Conservation (phyloP, 2,113 vertebrate species). For the Corythornis madagascariensis region DNA sequence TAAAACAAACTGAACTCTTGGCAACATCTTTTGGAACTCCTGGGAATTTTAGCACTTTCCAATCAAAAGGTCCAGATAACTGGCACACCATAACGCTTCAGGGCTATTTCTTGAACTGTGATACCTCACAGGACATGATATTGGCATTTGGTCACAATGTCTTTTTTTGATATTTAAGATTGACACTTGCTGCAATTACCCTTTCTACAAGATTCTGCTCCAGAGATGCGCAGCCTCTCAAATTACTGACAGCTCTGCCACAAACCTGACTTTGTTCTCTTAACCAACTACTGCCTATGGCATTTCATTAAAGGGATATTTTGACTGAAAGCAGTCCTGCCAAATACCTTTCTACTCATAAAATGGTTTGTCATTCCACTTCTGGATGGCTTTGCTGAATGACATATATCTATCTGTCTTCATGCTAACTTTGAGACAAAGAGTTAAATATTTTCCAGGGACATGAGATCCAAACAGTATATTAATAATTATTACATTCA, state of each 20-base stretch:
- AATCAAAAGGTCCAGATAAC: constrained; percentile 54
- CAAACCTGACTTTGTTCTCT: constrained; percentile 77
- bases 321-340: constrained; percentile 64
- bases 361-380: constrained; percentile 53
- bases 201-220: constrained; percentile 68
- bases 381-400: constrained; percentile 34
- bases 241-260: constrained; percentile 69
- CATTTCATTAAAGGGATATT: constrained; percentile 71
- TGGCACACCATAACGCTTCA: constrained; percentile 32
- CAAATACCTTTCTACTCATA: constrained; percentile 65
- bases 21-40: constrained; percentile 21
- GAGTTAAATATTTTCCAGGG: neutral
- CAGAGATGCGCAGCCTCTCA: constrained; percentile 63
- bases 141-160: constrained; percentile 59
- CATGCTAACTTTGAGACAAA: constrained; percentile 16
- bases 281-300: constrained; percentile 67
- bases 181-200: constrained; percentile 70
- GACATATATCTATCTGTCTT: neutral
- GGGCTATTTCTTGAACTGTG: constrained; percentile 62
- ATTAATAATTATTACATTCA: neutral
- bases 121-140: constrained; percentile 50
- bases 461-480: neutral
- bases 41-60: constrained; percentile 44
- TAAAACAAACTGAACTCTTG: constrained; percentile 21
- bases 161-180: constrained; percentile 65